Evolutionary conservation across 2,113 vertebrate genomes (phyloP).

Genomic region (Leuciscus idus): DNA sequence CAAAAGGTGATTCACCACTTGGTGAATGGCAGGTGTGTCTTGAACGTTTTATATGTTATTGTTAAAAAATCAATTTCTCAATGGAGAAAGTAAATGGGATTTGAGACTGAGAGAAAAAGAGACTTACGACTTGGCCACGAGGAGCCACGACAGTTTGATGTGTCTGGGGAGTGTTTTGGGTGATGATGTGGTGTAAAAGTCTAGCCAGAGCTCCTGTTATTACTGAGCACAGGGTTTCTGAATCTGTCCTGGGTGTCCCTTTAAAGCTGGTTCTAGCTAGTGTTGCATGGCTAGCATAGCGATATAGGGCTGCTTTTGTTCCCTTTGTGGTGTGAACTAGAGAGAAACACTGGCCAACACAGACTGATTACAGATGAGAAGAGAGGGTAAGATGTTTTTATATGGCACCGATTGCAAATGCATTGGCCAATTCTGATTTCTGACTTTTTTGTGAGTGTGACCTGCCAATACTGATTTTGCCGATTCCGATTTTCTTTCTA

Average conservation of each 20-base stretch:
- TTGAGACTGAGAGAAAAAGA: constrained; percentile 22
- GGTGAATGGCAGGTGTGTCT: neutral
- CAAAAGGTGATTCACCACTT: neutral
- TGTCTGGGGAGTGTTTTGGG: constrained; percentile 10
- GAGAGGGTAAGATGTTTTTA: neutral
- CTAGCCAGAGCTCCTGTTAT: constrained; percentile 17
- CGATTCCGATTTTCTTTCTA: too few relatives aligned
- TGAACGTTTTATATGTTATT: neutral
- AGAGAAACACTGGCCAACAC: neutral
- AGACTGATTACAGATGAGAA: neutral
- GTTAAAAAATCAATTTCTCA: neutral
- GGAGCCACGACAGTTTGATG: constrained; percentile 12
- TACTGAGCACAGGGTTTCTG: neutral
- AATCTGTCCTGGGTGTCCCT: constrained; percentile 7
- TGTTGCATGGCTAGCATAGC: constrained; percentile 7
- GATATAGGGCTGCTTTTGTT: neutral
- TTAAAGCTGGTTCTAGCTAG: neutral
- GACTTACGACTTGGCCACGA: neutral
- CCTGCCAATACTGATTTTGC: too few relatives aligned
- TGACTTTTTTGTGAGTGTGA: too few relatives aligned
- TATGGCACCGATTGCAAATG: neutral
- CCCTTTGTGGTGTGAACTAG: neutral
- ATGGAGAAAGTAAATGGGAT: constrained; percentile 2
- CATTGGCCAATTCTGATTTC: too few relatives aligned
- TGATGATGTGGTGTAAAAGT: constrained; percentile 7